Conservation (phyloP, 1,140 invertebrate species). For the Babylonia areolata region DNA sequence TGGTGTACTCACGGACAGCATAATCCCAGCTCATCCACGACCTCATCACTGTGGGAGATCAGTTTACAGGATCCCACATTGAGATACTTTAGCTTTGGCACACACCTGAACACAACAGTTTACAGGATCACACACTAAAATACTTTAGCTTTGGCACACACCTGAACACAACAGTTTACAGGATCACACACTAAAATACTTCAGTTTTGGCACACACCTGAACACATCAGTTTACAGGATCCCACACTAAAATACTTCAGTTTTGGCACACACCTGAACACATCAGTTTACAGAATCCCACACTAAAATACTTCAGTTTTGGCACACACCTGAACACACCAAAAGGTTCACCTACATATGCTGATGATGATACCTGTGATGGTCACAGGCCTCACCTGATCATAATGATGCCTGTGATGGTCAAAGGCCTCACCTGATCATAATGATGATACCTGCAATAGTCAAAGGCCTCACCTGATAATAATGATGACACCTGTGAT, state of each 20-base stretch:
- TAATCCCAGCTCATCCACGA: conserved; percentile 62
- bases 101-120: conserved; percentile 56
- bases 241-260: conserved; percentile 74
- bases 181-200: conserved; percentile 73
- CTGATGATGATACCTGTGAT: too few relatives aligned
- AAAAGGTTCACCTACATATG: too few relatives aligned
- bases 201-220: conserved; percentile 67
- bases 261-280: conserved; percentile 62
- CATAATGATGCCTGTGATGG: too few relatives aligned
- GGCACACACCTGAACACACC: too few relatives aligned
- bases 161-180: conserved; percentile 61
- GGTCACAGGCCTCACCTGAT: too few relatives aligned
- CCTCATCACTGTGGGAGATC: conserved; percentile 66
- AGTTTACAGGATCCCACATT: conserved; percentile 71
- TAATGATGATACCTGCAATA: too few relatives aligned
- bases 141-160: conserved; percentile 66
- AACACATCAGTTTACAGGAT: conserved; percentile 55
- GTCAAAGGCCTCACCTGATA: too few relatives aligned
- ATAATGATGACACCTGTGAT: too few relatives aligned
- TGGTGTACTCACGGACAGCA: conserved; percentile 65
- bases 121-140: conserved; percentile 74
- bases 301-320: too few relatives aligned
- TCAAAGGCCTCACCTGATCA: too few relatives aligned
- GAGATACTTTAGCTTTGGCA: conserved; percentile 67
- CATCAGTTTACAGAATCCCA: too few relatives aligned